Evolutionary conservation across 2,113 vertebrate genomes (phyloP).

Genomic region (Oxyura jamaicensis): DNA sequence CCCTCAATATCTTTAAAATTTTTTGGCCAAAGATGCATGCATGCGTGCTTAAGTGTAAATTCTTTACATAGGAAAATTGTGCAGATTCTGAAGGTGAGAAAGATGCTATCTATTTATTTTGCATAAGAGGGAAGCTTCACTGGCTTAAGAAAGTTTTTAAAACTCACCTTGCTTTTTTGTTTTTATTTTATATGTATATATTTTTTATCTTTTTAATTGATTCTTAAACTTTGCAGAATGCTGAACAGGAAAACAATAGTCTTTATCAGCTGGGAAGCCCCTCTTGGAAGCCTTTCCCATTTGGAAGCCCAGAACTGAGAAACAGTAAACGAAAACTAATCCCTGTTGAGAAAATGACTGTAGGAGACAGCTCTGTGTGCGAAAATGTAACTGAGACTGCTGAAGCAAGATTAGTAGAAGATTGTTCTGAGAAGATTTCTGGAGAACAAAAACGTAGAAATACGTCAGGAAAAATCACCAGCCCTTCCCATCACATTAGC

Average conservation of each 20-base stretch:
- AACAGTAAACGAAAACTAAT: neutral
- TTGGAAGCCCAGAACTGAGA: neutral
- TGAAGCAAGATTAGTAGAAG: neutral
- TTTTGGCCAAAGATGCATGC: neutral
- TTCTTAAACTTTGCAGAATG: slow-evolving; percentile 36
- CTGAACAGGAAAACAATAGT: neutral
- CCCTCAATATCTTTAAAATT: neutral
- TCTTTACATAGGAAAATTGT: neutral
- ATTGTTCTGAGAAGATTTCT: neutral
- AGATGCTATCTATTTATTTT: neutral
- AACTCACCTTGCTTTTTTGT: neutral
- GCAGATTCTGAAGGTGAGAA: neutral
- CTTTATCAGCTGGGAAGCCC: neutral
- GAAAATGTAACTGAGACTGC: neutral
- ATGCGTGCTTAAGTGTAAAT: neutral
- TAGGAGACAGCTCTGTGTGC: neutral
- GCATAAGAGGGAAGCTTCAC: fast-evolving
- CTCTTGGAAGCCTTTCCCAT: slow-evolving; percentile 2
- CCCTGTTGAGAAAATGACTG: neutral
- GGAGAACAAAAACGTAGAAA: neutral
- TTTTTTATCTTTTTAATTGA: neutral
- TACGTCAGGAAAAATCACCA: neutral
- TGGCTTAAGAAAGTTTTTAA: neutral
- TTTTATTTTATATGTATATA: neutral
- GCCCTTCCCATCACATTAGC: neutral